Evolutionary conservation across 2,797 vertebrate genomes (phyloP).

Genomic region (Karalla daura): DNA sequence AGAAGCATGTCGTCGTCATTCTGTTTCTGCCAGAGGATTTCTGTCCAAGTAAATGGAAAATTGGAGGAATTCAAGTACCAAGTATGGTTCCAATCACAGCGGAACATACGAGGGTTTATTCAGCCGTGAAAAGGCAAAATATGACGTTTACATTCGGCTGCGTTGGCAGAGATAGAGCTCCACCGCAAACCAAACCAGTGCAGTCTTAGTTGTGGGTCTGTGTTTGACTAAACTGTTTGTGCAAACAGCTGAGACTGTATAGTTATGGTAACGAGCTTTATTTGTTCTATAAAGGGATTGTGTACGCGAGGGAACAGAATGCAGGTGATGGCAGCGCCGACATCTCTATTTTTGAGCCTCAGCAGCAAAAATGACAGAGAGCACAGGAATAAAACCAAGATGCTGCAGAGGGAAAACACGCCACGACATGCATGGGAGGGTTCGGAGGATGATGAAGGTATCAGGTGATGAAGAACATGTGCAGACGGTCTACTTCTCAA

Average conservation of each 20-base stretch:
- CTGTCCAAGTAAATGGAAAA: background rate
- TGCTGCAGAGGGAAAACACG: background rate
- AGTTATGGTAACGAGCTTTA: background rate
- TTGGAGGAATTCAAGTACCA: background rate
- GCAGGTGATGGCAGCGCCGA: background rate
- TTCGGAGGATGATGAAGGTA: background rate
- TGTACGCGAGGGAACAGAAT: background rate
- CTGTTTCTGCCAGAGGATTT: background rate
- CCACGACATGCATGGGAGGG: background rate
- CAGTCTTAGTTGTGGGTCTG: background rate
- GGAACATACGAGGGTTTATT: too few relatives aligned
- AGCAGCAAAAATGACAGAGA: background rate
- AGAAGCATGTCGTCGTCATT: background rate
- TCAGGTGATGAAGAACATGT: background rate
- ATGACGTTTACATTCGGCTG: too few relatives aligned
- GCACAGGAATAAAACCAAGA: background rate
- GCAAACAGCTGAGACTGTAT: too few relatives aligned
- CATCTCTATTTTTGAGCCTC: background rate
- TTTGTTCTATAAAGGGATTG: too few relatives aligned
- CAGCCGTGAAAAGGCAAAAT: too few relatives aligned
- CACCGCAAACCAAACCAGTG: background rate
- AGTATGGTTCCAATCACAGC: too few relatives aligned
- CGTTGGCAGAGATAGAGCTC: constrained; percentile 9
- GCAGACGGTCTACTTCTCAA: background rate
- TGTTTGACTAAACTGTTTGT: background rate